Evolutionary conservation across 2,888 invertebrate species (phyloP).

Genomic region (Zeuzera pyrina): DNA sequence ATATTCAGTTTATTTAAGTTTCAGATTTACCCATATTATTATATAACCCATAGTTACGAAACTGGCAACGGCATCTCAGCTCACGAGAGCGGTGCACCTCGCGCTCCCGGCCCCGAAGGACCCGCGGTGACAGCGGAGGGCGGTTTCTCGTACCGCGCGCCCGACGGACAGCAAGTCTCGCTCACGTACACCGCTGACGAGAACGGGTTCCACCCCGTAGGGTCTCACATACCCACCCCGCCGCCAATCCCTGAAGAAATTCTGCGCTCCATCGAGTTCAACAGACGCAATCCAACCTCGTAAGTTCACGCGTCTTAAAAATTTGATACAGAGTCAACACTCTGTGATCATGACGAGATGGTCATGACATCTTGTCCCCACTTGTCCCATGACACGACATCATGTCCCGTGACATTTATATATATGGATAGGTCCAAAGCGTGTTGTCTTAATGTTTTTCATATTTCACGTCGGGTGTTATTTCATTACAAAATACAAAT

Average conservation of each 20-base stretch:
- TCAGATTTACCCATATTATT: too few relatives aligned
- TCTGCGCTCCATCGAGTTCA: constrained; percentile 66
- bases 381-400: too few relatives aligned
- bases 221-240: constrained; percentile 75
- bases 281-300: constrained; percentile 58
- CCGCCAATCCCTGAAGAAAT: constrained; percentile 69
- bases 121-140: constrained; percentile 75
- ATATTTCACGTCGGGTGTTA: too few relatives aligned
- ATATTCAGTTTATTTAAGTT: too few relatives aligned
- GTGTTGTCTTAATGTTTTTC: too few relatives aligned
- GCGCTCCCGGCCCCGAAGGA: constrained; percentile 69
- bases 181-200: constrained; percentile 81
- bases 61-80: constrained; percentile 78
- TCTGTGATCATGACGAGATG: too few relatives aligned
- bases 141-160: constrained; percentile 77
- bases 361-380: too few relatives aligned
- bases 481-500: too few relatives aligned
- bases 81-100: constrained; percentile 72
- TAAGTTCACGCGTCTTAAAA: constrained; percentile 42
- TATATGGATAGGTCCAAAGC: too few relatives aligned
- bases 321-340: too few relatives aligned
- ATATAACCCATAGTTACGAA: constrained; percentile 62
- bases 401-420: too few relatives aligned
- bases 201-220: constrained; percentile 79
- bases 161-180: constrained; percentile 76